Conservation (phyloP, 2,113 vertebrate genomes). For the Lonchura striata region DNA sequence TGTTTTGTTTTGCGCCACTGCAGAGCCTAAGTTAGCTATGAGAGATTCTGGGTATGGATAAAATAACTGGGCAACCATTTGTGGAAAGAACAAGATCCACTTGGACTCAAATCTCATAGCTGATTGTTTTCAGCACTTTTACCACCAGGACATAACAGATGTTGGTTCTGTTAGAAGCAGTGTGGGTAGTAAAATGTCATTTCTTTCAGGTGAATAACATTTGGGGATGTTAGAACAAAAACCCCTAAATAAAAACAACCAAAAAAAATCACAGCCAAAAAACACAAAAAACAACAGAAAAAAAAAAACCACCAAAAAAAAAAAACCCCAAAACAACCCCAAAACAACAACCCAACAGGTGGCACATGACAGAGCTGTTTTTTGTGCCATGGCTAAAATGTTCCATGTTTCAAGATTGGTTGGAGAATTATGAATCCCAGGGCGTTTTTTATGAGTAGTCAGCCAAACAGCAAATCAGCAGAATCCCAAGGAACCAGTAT, state of each 20-base stretch:
- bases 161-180: neutral
- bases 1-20: slow-evolving; percentile 12
- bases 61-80: neutral
- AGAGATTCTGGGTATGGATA: neutral
- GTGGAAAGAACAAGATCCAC: neutral
- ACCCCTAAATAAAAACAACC: neutral
- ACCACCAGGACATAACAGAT: neutral
- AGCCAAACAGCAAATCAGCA: neutral
- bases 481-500: neutral
- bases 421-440: neutral
- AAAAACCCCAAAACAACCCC: neutral
- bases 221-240: neutral
- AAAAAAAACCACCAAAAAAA: fast-evolving
- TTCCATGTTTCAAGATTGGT: neutral
- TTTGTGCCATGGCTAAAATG: neutral
- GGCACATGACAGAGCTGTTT: neutral
- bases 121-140: neutral
- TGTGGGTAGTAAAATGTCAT: neutral
- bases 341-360: too few species aligned
- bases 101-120: neutral
- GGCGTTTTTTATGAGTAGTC: neutral
- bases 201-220: neutral
- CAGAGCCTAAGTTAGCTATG: neutral
- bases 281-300: neutral
- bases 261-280: neutral